Evolutionary conservation across 2,113 vertebrate species (phyloP).

Genomic region (Hypanus sabinus): DNA sequence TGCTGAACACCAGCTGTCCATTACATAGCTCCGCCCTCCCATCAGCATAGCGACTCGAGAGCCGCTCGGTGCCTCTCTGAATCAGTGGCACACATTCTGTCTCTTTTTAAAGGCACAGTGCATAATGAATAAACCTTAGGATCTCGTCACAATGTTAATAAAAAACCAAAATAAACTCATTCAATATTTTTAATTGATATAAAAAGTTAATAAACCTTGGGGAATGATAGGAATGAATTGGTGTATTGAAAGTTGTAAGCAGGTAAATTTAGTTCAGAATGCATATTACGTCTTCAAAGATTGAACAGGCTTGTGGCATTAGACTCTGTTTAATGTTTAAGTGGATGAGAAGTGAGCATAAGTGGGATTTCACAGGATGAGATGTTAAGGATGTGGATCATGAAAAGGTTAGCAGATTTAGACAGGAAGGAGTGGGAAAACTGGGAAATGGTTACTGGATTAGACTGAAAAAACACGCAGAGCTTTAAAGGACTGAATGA

Average conservation of each 20-base stretch:
- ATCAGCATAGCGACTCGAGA: no score
- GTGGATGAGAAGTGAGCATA: background rate
- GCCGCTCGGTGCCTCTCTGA: no score
- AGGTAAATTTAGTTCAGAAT: no score
- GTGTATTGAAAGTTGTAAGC: background rate
- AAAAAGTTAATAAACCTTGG: background rate
- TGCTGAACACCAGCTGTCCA: no score
- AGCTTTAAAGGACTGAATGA: background rate
- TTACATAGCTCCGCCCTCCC: no score
- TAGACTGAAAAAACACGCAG: background rate
- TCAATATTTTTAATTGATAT: background rate
- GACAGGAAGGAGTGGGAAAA: background rate
- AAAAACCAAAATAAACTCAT: background rate
- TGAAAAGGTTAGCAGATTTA: no score
- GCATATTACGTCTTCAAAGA: no score
- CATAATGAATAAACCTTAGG: no score
- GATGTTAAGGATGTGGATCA: background rate
- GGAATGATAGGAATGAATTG: background rate
- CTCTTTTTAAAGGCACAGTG: no score
- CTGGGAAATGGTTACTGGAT: background rate
- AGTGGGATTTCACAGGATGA: background rate
- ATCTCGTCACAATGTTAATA: no score
- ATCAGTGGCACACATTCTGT: no score
- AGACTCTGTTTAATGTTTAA: background rate
- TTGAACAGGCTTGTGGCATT: background rate